phyloP scores from a whole-genome alignment of 1,140 invertebrate species.

The Helicoverpa armigera region DNA sequence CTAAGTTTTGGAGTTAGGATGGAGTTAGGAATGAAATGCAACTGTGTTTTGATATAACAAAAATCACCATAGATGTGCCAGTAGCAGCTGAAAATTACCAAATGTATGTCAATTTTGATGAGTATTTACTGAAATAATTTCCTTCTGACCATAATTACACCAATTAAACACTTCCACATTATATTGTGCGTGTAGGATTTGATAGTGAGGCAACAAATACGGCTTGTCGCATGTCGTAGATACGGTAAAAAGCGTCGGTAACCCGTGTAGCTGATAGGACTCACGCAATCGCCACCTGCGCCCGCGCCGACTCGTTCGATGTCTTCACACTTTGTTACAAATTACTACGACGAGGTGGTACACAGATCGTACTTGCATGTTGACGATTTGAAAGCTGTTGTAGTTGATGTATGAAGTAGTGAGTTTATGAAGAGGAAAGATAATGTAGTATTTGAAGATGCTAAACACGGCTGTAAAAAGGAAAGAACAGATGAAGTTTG shows the following conservation, averaged over 20 bases:
- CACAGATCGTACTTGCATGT: too few species aligned
- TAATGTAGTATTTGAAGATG: not conserved
- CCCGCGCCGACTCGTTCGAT: not conserved
- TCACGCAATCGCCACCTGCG: slow-evolving; percentile 50
- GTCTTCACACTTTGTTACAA: slow-evolving; percentile 10
- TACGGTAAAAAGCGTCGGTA: slow-evolving; percentile 64
- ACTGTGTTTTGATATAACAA: too few species aligned
- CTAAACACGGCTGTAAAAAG: too few species aligned
- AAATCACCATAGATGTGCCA: too few species aligned
- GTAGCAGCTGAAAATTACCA: too few species aligned
- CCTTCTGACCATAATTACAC: too few species aligned
- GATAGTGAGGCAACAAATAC: slow-evolving; percentile 23
- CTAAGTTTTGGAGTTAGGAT: too few species aligned
- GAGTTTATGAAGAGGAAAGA: not conserved
- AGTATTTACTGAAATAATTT: too few species aligned
- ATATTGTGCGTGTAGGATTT: slow-evolving; percentile 18
- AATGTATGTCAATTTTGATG: too few species aligned
- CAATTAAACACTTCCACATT: not conserved
- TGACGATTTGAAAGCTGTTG: not conserved
- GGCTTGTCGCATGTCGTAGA: slow-evolving; percentile 52
- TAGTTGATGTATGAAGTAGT: not conserved
- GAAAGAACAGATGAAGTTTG: too few species aligned
- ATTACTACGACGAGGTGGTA: slow-evolving; percentile 9
- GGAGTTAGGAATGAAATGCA: too few species aligned
- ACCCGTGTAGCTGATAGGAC: slow-evolving; percentile 63